Evolutionary conservation across 2,797 vertebrate genomes (phyloP), one percentile per base, ranked within the genome.

Genomic region (Discoglossus pictus): DNA sequence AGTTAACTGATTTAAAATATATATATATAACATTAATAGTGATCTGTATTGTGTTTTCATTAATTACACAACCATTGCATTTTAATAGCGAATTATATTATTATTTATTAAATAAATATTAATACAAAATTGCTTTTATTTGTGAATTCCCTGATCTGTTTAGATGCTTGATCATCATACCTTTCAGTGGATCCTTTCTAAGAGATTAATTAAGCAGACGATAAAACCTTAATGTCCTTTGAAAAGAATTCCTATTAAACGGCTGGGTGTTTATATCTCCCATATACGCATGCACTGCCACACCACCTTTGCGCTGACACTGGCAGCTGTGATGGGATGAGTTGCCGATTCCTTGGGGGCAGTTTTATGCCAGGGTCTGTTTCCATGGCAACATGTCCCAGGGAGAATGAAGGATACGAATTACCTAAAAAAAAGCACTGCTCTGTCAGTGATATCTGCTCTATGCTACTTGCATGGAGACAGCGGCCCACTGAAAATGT

Each of bases 271-370:
- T 18, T 31, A 48, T 47, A 20, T 59, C 6, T 50, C 34, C 50
- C 13, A 71, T 50, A 13, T 54, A 52, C 48, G 50, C 43, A 38
- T 11, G n/a, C n/a, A n/a, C n/a, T n/a, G 61, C 61, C 25, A 35
- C 40, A 36, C 53, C 50, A 58, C 24, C 60, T 58, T 64, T 64
- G 52, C 58, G 61, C 54, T 24, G 36, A 64, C 52, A 43, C 61
- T 64, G 68, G 53, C 52, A 71, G 68, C 68, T 71, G 52, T 24
- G 52, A 43, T 50, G 36, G 51, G 42, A 40, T 39, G 52, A 58
- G 60, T 20, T 4, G 36, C 34, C 16, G 52, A 64, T 64, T 71
- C 68, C 60, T 71, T 43, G 36, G 68, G 68, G 68, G 53, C 68
- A 56, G 44, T 64, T 64, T 4, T 47, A 13, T 13, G 5, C 51